These are phyloP conservation scores for Stichodactyla helianthus DNA, from an alignment of 64 coral and sea anemone genomes.

Conservation along the genomic window DNA sequence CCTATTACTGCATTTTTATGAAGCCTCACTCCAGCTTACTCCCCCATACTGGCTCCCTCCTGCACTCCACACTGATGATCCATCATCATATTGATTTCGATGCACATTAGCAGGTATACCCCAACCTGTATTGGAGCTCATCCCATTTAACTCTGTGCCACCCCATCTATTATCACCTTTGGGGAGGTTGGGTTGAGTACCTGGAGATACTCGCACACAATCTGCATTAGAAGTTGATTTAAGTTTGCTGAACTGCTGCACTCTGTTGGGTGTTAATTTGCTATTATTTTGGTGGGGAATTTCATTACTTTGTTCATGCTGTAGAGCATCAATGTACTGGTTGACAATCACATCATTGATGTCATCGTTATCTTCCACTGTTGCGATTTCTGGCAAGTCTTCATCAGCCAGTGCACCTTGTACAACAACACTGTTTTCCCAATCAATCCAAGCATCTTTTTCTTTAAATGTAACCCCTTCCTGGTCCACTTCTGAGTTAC, in stretches of 20 bases:
- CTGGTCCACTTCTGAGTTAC: background rate
- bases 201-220: constrained; percentile 23
- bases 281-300: background rate
- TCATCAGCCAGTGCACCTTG: constrained; percentile 43
- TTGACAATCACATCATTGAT: constrained; percentile 80
- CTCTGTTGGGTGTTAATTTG: constrained; percentile 62
- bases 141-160: constrained; percentile 40
- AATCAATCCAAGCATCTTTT: constrained; percentile 60
- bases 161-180: constrained; percentile 77
- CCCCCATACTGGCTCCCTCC: constrained; percentile 31
- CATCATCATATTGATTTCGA: constrained; percentile 74
- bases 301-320: constrained; percentile 36
- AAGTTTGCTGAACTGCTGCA: constrained; percentile 73
- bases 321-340: constrained; percentile 72
- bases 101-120: constrained; percentile 27
- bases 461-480: background rate
- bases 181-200: constrained; percentile 61
- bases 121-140: constrained; percentile 57
- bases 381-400: constrained; percentile 58
- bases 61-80: constrained; percentile 42
- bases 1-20: background rate
- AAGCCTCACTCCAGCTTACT: constrained; percentile 26
- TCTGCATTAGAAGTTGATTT: constrained; percentile 88
- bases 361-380: constrained; percentile 80
- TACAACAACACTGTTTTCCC: constrained; percentile 64